Base-by-base conservation (phyloP, 2,888 invertebrate species). In the Morpho deidamia region DNA sequence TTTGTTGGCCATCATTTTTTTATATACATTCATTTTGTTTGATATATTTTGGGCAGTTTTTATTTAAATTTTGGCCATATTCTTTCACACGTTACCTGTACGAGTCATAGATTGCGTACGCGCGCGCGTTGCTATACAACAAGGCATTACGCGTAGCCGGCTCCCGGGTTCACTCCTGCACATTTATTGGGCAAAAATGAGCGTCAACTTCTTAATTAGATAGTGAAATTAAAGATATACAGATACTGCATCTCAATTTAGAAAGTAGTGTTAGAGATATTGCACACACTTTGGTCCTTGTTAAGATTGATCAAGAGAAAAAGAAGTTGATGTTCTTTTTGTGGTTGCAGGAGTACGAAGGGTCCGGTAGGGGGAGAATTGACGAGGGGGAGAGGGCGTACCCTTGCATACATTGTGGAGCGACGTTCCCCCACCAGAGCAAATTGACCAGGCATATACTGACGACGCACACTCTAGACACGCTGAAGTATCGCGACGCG, bases 311-410 rank as follows among this genome's bases (percentile, higher is more conserved):
- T 79, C 81, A 81, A 82, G 81, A 78, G 79, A 88, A 84, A 93
- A 95, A 95, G 95, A 95, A 96, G 96, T 95, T 96, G 95, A 95
- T 95, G 95, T 93, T 92, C 92, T 92, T 88, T 89, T 89, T 89
- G 89, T 95, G 95, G 95, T 96, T 95, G 95, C 96, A 96, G 96
- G 96, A 96, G 93, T 93, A 94, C 93, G 93, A 94, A 92, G 93
- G 92, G 92, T 91, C 92, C 91, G 89, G 84, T 85, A 86, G 89
- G 86, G 88, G 79, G 74, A 76, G 87, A 74, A 78, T 81, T 78
- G 88, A 85, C 64, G 87, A 85, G 60, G 86, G 83, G 80, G 90
- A 82, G 67, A 78, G 90, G 70, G 91, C 91, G 76, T 95, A 93
- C 91, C 93, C 94, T 80, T 96, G 96, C 92, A 94, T 96, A 92